Base-by-base conservation (phyloP, 2,888 invertebrate genomes). In the Heteromyza rotundicornis region DNA sequence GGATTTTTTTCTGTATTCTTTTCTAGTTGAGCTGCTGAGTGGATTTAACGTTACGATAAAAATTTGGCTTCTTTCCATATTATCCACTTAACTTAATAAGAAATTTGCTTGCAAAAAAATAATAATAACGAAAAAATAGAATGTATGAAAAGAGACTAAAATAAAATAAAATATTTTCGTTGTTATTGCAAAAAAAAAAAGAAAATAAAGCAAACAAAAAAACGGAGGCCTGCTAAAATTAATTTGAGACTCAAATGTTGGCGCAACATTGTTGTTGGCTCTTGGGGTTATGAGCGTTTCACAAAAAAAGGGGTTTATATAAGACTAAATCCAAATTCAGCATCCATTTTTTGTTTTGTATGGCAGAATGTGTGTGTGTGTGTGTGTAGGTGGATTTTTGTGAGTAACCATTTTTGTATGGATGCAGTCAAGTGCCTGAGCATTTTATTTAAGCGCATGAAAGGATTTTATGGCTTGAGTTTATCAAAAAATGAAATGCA, bases 361-460 rank as follows among this genome's bases (percentile, higher is more conserved):
- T n/a, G n/a, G n/a, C n/a, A n/a, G n/a, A n/a, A n/a, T n/a, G n/a
- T n/a, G n/a, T n/a, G n/a, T n/a, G n/a, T n/a, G n/a, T n/a, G n/a
- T n/a, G n/a, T n/a, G n/a, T n/a, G n/a, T n/a, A n/a, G n/a, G n/a
- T 59, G 55, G 47, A 56, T 36, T 35, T 59, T 59, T 60, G 54
- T 54, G 57, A 58, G 60, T 62, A 68, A n/a, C n/a, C n/a, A 68
- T 69, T 68, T 67, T 68, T 69, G 70, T 73, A 77, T 78, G 80
- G 79, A 79, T 77, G 80, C 79, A 79, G 79, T 79, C 79, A 79
- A 79, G 74, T 74, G 74, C 74, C 76, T 75, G 75, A 74, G 74
- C 74, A 74, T 74, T 74, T 74, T 74, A 74, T 74, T 74, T 80
- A 78, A 80, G 78, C 80, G 70, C 76, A 79, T 75, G 80, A 79